phyloP scores from a whole-genome alignment of 2,888 invertebrate genomes.

The Lacanobia wlatinum region DNA sequence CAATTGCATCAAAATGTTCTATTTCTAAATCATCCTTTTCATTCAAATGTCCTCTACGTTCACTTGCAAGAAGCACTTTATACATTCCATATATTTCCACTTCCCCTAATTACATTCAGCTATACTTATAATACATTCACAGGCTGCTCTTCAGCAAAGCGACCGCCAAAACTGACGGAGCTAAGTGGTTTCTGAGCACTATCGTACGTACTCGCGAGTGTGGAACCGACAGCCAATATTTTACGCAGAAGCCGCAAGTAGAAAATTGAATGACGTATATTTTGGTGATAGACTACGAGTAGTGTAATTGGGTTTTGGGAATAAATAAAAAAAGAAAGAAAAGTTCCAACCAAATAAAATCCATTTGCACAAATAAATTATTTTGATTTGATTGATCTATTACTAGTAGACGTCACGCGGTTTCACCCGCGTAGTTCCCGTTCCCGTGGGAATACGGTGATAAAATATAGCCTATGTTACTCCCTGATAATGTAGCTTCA shows the following conservation, averaged over 20 bases:
- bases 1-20: too few relatives aligned
- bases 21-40: too few relatives aligned
- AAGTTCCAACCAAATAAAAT: too few relatives aligned
- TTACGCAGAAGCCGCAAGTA: neutral
- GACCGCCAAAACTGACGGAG: conserved; percentile 41
- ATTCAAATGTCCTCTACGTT: neutral
- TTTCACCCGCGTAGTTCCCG: too few relatives aligned
- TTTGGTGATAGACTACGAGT: neutral
- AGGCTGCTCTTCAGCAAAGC: conserved; percentile 30
- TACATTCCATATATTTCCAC: conserved; percentile 2
- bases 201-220: conserved; percentile 24
- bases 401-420: too few relatives aligned
- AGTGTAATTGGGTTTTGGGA: neutral
- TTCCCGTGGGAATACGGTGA: too few relatives aligned
- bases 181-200: conserved; percentile 56
- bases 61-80: conserved; percentile 3
- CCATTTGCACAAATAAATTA: too few relatives aligned
- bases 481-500: too few relatives aligned
- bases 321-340: neutral
- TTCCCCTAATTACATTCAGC: conserved; percentile 34
- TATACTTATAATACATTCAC: conserved; percentile 27
- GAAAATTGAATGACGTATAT: conserved; percentile 16
- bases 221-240: conserved; percentile 47
- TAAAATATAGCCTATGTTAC: too few relatives aligned
- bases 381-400: too few relatives aligned